Evolutionary conservation across 2,888 invertebrate genomes (phyloP).

Genomic region (Nemotelus pantherinus): DNA sequence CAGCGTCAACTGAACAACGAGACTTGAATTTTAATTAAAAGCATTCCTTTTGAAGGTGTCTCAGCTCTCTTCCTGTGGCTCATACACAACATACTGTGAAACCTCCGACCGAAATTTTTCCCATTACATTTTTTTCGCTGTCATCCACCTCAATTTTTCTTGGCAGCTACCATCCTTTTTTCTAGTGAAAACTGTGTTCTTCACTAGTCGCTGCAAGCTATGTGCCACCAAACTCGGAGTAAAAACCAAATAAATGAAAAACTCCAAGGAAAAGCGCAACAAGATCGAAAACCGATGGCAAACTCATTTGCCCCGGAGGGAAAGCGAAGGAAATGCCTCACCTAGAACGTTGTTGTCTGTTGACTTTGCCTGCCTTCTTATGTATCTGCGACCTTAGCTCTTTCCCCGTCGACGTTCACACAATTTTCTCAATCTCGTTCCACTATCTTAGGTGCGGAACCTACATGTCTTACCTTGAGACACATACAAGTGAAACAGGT

Average conservation of each 20-base stretch:
- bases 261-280: slow-evolving; percentile 46
- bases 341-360: slow-evolving; percentile 50
- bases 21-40: slow-evolving; percentile 49
- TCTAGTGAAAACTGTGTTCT: neutral
- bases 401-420: slow-evolving; percentile 14
- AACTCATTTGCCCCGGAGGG: slow-evolving; percentile 35
- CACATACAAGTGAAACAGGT: slow-evolving; percentile 36
- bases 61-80: neutral
- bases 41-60: neutral
- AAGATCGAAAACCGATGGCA: slow-evolving; percentile 44
- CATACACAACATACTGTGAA: neutral
- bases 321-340: slow-evolving; percentile 46
- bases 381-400: slow-evolving; percentile 9
- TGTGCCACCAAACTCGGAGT: neutral
- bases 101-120: slow-evolving; percentile 26
- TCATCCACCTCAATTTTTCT: neutral
- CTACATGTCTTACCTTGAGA: slow-evolving; percentile 41
- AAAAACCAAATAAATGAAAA: slow-evolving; percentile 40
- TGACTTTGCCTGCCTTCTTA: slow-evolving; percentile 40
- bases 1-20: slow-evolving; percentile 47
- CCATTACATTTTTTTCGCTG: slow-evolving; percentile 2
- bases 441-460: slow-evolving; percentile 14
- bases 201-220: neutral
- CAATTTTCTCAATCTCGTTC: slow-evolving; percentile 25
- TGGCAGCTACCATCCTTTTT: neutral